Evolutionary conservation across 2,113 vertebrate species (phyloP), one percentile per base, ranked within the genome.

Genomic region (Narcine bancroftii): DNA sequence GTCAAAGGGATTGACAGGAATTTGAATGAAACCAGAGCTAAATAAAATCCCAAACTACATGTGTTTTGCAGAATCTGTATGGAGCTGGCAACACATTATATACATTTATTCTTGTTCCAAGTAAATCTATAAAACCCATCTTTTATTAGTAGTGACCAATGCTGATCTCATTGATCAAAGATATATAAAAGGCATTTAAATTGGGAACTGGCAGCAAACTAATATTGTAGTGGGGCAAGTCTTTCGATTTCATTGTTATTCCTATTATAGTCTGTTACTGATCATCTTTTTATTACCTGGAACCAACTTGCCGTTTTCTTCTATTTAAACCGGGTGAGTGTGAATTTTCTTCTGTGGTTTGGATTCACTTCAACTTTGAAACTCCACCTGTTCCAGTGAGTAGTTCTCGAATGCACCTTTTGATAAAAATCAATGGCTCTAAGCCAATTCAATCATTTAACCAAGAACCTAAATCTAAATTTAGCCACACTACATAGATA

Each of bases 121-220:
- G 21, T 45, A 63, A 42, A 91, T 26, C 24, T 69, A 91, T 66
- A 91, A 91, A 69, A 66, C 26, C 21, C 60, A 91, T 45, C 21
- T 69, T 87, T 91, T 91, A 89, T 91, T 65, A 0, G 87, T 45
- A 26, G 36, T 91, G 87, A 45, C 45, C 45, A 45, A n/a, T 47
- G 42, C 77, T 47, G 77, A 47, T 81, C 24, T 53, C 45, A 47
- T 21, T 26, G 45, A 69, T 91, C 89, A 91, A 69, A 91, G 39
- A 69, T 71, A 47, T 45, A 91, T 69, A 47, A 66, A 91, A 91
- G 39, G 19, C n/a, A 17, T 87, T 87, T 63, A 36, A 87, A 87
- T 36, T 13, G 53, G 53, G 81, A 63, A 56, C 17, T 87, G 81
- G 53, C 53, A 87, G 81, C 56, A 56, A 87, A n/a, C 29, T 33